These are phyloP conservation scores for Pachyramphus minor DNA, from an alignment of 2,113 vertebrate genomes.

Conservation along the genomic window DNA sequence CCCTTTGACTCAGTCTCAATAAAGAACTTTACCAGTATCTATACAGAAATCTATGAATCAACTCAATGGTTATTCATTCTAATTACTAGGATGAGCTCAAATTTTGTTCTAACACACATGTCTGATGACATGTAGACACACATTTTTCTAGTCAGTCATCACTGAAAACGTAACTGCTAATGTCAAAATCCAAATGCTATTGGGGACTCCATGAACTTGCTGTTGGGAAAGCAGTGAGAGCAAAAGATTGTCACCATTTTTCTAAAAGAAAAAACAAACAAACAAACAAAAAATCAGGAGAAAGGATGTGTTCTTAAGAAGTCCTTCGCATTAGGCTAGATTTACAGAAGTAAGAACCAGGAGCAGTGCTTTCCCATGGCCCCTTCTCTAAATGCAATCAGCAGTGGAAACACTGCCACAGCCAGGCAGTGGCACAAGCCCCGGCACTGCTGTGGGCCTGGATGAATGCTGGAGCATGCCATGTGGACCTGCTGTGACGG, in stretches of 20 bases:
- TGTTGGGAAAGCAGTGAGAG: neutral
- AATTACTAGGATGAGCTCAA: neutral
- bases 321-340: neutral
- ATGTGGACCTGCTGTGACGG: neutral
- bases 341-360: neutral
- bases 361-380: accelerated
- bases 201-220: neutral
- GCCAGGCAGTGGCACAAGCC: neutral
- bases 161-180: neutral
- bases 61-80: neutral
- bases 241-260: neutral
- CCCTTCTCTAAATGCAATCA: neutral
- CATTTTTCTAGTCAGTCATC: neutral
- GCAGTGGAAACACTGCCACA: neutral
- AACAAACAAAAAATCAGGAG: neutral
- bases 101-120: neutral
- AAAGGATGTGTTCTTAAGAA: neutral
- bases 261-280: neutral
- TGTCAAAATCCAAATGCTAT: neutral
- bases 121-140: neutral
- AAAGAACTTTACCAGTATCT: neutral
- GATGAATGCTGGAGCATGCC: neutral
- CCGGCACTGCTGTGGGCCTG: neutral
- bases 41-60: neutral
- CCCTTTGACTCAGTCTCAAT: neutral